Evolutionary conservation across 2,888 invertebrate species (phyloP), one percentile per base, ranked within the genome.

Genomic region (Caradrina kadenii): DNA sequence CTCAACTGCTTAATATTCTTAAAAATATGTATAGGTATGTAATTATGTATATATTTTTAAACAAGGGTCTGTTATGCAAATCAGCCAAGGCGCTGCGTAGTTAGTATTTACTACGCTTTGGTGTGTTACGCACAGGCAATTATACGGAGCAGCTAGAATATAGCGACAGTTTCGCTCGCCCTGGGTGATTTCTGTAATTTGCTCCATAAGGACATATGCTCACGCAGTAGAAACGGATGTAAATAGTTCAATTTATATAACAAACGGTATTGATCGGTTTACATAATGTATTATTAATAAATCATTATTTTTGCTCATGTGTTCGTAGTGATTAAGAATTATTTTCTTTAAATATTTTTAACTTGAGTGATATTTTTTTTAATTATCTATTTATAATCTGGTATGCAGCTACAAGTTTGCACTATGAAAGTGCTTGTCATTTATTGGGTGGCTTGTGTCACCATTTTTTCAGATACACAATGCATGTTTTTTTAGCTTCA

Each of bases 291-390:
- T 56, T 76, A n/a, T 61, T 63, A 55, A 61, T 74, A 68, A 56
- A 55, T 67, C 45, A 59, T 62, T 58, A 45, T 62, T 78, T 77
- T 78, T 78, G 78, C 79, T 78, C 78, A 79, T 78, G 79, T 78
- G 78, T 79, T 75, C 59, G 66, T 79, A 79, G 71, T 49, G 10
- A 56, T 64, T 78, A 79, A 60, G 67, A 60, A 62, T 79, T 58
- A 48, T 42, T 79, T 70, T 68, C 17, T 66, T 62, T 63, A 62
- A 49, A 73, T 66, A 69, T 66, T 67, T 73, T 58, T 65, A 49
- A 66, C 15, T 19, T 48, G 66, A 60, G 59, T 69, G 55, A 67
- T 77, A 52, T 77, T 72, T 70, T 45, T 56, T 49, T 35, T n/a
- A 22, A 22, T 54, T 56, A 66, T n/a, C 13, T 63, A 22, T 50